Conservation (phyloP, 2,113 vertebrate genomes). For the Ammospiza caudacuta region DNA sequence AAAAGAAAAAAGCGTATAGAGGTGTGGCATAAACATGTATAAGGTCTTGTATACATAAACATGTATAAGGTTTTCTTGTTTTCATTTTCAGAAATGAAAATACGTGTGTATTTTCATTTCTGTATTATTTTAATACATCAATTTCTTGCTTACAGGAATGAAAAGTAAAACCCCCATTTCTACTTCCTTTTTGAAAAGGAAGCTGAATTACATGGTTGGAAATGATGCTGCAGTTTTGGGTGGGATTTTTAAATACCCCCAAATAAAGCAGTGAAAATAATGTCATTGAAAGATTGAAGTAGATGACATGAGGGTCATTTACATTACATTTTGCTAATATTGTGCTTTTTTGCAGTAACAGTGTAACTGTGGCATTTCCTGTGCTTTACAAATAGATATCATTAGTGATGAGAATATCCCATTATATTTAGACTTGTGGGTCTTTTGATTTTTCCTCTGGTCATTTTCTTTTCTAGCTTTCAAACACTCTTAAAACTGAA, state of each 20-base stretch:
- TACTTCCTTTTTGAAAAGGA: not conserved
- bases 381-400: constrained; percentile 32
- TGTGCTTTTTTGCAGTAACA: not conserved
- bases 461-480: constrained; percentile 8
- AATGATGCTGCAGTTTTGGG: not conserved
- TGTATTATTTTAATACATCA: not conserved
- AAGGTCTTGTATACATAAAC: not conserved
- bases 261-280: not conserved
- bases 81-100: too few species aligned
- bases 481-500: not conserved
- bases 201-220: not conserved
- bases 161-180: not conserved
- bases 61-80: not conserved
- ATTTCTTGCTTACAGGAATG: not conserved
- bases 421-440: not conserved
- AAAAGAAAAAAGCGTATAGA: not conserved
- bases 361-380: not conserved
- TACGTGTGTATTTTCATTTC: not conserved
- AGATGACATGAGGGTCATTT: not conserved
- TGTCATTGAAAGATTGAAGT: not conserved
- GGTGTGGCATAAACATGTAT: not conserved
- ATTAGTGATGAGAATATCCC: constrained; percentile 31
- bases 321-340: not conserved
- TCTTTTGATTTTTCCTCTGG: not conserved
- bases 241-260: not conserved